phyloP scores from a whole-genome alignment of 2,888 invertebrate species.

The Ellobium chinense region DNA sequence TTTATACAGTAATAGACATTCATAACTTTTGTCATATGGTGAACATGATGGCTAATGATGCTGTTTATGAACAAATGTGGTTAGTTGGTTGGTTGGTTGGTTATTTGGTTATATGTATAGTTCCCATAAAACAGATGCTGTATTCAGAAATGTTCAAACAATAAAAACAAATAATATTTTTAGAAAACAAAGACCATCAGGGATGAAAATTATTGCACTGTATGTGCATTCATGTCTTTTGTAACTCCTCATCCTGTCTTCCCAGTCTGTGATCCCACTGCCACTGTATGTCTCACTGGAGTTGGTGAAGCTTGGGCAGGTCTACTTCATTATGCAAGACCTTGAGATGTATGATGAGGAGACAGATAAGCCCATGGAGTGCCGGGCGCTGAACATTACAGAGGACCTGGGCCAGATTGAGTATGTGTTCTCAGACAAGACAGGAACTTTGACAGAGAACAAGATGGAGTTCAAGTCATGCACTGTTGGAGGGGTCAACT shows the following conservation, averaged over 20 bases:
- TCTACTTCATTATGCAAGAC: conserved; percentile 96
- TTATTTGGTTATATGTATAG: too few species aligned
- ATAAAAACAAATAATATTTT: too few species aligned
- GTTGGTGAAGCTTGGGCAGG: conserved; percentile 96
- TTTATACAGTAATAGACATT: too few species aligned
- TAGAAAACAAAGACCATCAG: too few species aligned
- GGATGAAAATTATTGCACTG: neutral
- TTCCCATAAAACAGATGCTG: too few species aligned
- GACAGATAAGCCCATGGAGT: conserved; percentile 90
- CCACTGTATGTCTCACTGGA: conserved; percentile 98
- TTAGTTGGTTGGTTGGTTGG: too few species aligned
- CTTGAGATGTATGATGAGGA: conserved; percentile 90
- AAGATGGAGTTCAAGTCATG: conserved; percentile 97
- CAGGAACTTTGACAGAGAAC: conserved; percentile 98
- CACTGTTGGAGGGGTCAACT: conserved; percentile 92
- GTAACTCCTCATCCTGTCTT: neutral
- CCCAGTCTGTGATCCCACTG: conserved; percentile 94
- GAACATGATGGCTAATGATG: too few species aligned
- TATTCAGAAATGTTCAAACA: too few species aligned
- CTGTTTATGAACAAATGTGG: too few species aligned
- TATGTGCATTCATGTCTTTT: neutral
- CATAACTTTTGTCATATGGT: too few species aligned
- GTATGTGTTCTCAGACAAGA: conserved; percentile 98
- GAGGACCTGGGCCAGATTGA: conserved; percentile 96
- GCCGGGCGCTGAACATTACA: conserved; percentile 96